Conservation (phyloP, 1,140 invertebrate species). For the Oryctes rhinoceros region DNA sequence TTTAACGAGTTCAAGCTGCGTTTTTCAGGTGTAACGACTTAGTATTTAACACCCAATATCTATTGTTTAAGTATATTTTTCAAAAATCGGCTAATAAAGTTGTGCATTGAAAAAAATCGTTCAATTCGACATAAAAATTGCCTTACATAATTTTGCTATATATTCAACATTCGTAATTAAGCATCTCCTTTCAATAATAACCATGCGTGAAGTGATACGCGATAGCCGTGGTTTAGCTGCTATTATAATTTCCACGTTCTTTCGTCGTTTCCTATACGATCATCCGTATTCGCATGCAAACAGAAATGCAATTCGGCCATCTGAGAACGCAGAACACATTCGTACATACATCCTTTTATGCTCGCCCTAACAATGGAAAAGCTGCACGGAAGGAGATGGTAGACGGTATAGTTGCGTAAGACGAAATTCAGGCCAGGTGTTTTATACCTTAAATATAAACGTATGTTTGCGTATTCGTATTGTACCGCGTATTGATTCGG, state of each 20-base stretch:
- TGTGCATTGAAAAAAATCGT: no score
- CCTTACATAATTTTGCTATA: neutral
- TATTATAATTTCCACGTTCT: neutral
- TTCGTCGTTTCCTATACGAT: no score
- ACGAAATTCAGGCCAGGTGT: conserved; percentile 31
- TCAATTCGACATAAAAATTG: no score
- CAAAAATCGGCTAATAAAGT: no score
- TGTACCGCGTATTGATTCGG: conserved; percentile 31
- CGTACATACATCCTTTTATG: conserved; percentile 30
- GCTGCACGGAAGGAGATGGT: conserved; percentile 17
- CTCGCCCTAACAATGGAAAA: conserved; percentile 15
- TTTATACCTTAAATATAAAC: conserved; percentile 34
- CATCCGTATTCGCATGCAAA: neutral
- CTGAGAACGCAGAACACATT: neutral
- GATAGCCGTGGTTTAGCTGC: neutral
- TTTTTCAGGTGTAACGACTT: no score
- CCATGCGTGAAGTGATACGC: neutral
- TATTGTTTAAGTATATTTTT: no score
- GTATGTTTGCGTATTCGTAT: conserved; percentile 22
- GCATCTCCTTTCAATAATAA: neutral
- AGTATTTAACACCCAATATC: no score
- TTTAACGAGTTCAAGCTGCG: no score
- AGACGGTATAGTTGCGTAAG: conserved; percentile 11
- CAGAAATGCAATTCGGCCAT: neutral
- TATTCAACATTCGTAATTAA: neutral